A percentile compares a stretch with the other conserved stretches of the same genome.
phyloP scores from a whole-genome alignment of 2,888 invertebrate species.

The Tetramorium bicarinatum region DNA sequence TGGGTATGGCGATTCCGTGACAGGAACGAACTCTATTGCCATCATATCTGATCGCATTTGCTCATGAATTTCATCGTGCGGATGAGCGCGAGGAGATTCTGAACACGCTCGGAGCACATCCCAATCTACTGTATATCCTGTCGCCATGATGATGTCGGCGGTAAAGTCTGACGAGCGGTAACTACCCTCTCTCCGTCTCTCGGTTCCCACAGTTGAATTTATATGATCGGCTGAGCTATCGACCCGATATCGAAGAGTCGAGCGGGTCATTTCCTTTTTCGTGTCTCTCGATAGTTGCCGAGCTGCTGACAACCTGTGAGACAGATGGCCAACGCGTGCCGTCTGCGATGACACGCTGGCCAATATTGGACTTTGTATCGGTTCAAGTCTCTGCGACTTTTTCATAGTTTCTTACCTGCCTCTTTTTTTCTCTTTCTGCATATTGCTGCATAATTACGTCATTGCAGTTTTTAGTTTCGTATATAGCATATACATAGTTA shows the following conservation, averaged over 20 bases:
- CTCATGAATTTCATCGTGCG: constrained; percentile 53
- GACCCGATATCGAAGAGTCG: constrained; percentile 59
- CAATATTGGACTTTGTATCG: constrained; percentile 65
- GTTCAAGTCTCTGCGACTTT: background rate
- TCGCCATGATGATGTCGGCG: constrained; percentile 53
- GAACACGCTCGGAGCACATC: constrained; percentile 48
- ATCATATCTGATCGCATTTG: constrained; percentile 34
- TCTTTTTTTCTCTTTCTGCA: background rate
- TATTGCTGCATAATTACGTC: background rate
- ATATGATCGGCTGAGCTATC: constrained; percentile 58
- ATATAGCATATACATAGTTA: background rate
- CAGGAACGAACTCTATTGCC: constrained; percentile 17
- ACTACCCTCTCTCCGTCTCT: constrained; percentile 43
- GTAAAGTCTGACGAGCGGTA: constrained; percentile 58
- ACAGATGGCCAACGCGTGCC: constrained; percentile 76
- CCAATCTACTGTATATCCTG: constrained; percentile 54
- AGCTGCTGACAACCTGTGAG: constrained; percentile 59
- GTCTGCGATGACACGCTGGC: constrained; percentile 71
- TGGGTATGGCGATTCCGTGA: constrained; percentile 19
- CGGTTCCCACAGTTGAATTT: constrained; percentile 38
- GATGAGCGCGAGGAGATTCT: constrained; percentile 37
- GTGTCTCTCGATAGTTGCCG: constrained; percentile 53
- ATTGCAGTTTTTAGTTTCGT: background rate
- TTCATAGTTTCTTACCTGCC: background rate
- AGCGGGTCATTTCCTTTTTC: constrained; percentile 41